These are phyloP conservation scores for pig (Sus scrofa) DNA, from an alignment of 2,113 vertebrate species.

Conservation along the genomic window DNA sequence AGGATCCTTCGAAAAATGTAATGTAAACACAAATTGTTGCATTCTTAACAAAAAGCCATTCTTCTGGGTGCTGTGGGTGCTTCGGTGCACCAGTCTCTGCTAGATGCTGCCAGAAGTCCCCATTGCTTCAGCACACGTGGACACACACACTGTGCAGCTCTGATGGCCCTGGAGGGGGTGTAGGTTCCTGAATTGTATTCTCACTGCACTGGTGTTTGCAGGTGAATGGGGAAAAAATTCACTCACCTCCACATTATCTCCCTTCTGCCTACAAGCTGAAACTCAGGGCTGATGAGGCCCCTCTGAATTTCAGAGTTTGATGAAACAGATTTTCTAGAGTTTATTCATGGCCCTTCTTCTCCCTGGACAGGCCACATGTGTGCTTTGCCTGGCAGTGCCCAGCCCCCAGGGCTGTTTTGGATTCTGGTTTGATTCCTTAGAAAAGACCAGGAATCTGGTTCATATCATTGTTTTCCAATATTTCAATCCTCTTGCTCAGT, in stretches of 20 bases:
- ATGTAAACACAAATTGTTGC: background rate
- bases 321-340: background rate
- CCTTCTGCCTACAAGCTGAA: background rate
- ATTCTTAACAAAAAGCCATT: background rate
- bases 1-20: background rate
- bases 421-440: too few species aligned
- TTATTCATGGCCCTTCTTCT: background rate
- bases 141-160: background rate
- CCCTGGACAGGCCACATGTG: background rate
- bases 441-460: background rate
- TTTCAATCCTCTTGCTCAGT: background rate
- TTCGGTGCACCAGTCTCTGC: background rate
- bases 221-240: background rate
- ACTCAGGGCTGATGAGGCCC: background rate
- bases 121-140: too few species aligned
- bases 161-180: background rate
- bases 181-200: background rate
- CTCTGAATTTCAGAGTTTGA: background rate
- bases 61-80: fast-evolving
- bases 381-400: background rate
- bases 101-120: background rate
- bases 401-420: background rate
- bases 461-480: background rate
- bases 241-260: background rate
- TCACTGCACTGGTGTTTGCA: background rate